Evolutionary conservation across 2,797 vertebrate genomes (phyloP).

Genomic region (Anguilla pacifica): DNA sequence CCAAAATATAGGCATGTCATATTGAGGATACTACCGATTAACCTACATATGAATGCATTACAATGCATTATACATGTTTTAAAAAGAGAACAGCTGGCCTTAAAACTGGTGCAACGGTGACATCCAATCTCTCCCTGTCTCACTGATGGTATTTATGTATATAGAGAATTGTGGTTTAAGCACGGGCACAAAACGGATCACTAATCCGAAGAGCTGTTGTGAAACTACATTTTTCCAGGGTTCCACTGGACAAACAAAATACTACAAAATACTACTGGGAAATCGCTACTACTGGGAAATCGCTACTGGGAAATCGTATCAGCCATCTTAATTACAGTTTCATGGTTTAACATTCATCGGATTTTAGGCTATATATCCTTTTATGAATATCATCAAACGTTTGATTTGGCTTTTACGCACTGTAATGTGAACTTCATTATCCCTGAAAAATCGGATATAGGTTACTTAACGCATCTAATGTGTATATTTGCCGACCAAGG

Average conservation of each 20-base stretch:
- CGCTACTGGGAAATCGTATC: neutral
- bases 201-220: too few relatives aligned
- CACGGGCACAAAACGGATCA: neutral
- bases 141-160: neutral
- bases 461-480: neutral
- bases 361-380: neutral
- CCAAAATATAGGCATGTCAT: neutral
- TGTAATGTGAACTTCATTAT: constrained; percentile 2
- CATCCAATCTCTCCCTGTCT: neutral
- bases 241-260: neutral
- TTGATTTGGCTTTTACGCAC: neutral
- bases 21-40: neutral
- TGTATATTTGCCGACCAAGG: neutral
- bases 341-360: neutral
- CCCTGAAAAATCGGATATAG: neutral
- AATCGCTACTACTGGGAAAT: neutral
- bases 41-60: neutral
- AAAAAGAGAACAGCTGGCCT: neutral
- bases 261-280: too few relatives aligned
- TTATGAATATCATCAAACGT: neutral
- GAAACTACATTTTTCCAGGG: too few relatives aligned
- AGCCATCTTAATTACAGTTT: neutral
- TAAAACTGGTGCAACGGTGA: neutral
- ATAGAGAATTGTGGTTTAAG: neutral
- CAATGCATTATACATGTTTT: neutral